Evolutionary conservation across 2,797 vertebrate genomes (phyloP).

Genomic region (Poeciliopsis infans): DNA sequence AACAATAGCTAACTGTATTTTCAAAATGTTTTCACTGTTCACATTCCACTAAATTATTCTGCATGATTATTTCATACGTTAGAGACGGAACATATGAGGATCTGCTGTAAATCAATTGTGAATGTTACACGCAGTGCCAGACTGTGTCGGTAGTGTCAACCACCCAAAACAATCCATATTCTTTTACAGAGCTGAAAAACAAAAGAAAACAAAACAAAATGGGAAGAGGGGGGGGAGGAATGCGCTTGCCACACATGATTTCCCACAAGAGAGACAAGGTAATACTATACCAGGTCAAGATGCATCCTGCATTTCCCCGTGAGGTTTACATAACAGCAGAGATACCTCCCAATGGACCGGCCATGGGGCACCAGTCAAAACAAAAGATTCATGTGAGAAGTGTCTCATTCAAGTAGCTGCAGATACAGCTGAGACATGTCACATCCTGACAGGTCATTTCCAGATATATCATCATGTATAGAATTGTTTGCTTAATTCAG

Average conservation of each 20-base stretch:
- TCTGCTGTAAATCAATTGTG: background rate
- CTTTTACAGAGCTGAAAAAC: background rate
- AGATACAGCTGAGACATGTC: background rate
- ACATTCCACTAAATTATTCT: background rate
- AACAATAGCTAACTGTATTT: background rate
- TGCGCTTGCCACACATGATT: background rate
- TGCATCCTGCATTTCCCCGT: background rate
- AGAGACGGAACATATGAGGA: background rate
- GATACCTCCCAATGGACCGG: background rate
- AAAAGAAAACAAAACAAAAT: background rate
- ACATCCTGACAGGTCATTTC: background rate
- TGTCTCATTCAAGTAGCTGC: background rate
- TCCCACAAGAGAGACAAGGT: constrained; percentile 4
- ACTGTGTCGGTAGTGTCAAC: background rate
- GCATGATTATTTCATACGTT: background rate
- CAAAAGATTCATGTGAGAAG: constrained; percentile 17
- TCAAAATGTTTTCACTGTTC: background rate
- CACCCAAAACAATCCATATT: background rate
- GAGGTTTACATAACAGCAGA: background rate
- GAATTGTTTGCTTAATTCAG: background rate
- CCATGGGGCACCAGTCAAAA: background rate
- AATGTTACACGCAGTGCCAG: background rate
- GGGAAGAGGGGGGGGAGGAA: no score
- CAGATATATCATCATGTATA: background rate
- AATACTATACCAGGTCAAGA: constrained; percentile 1